Evolutionary conservation across 2,797 vertebrate species (phyloP).

Genomic region (Antennarius maculatus): DNA sequence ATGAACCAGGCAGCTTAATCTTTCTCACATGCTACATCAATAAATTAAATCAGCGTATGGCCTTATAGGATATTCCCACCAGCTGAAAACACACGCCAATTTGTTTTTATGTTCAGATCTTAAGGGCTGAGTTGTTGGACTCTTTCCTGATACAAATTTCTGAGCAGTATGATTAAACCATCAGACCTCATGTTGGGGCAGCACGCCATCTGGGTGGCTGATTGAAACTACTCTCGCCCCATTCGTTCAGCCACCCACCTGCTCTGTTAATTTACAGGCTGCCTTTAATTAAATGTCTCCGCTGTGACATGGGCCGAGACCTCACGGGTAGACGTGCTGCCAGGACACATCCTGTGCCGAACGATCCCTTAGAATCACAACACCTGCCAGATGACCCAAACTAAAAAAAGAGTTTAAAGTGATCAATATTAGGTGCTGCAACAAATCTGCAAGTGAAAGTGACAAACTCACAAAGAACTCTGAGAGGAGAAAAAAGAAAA

Average conservation of each 20-base stretch:
- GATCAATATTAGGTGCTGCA: slow-evolving; percentile 56
- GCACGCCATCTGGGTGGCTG: slow-evolving; percentile 61
- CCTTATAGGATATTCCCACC: slow-evolving; percentile 48
- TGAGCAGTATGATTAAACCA: slow-evolving; percentile 62
- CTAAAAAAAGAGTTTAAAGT: slow-evolving; percentile 45
- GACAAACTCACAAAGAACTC: slow-evolving; percentile 15
- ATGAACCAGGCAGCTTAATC: slow-evolving; percentile 69
- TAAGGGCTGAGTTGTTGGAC: slow-evolving; percentile 43
- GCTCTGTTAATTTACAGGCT: slow-evolving; percentile 59
- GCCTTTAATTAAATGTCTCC: slow-evolving; percentile 64
- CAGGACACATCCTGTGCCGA: slow-evolving; percentile 28
- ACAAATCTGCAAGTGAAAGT: slow-evolving; percentile 26
- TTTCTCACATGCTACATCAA: slow-evolving; percentile 66
- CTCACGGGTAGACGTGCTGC: slow-evolving; percentile 19
- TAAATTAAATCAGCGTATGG: slow-evolving; percentile 53
- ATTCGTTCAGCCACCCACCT: slow-evolving; percentile 12
- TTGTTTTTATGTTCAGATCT: slow-evolving; percentile 72
- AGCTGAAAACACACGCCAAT: slow-evolving; percentile 69
- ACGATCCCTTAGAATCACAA: slow-evolving; percentile 38
- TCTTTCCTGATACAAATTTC: slow-evolving; percentile 53
- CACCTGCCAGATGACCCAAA: slow-evolving; percentile 41
- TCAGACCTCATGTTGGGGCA: slow-evolving; percentile 36
- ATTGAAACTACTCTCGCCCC: slow-evolving; percentile 49
- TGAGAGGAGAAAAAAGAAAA: slow-evolving; percentile 13
- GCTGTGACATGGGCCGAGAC: slow-evolving; percentile 31